Evolutionary conservation across 2,113 vertebrate genomes (phyloP).

Genomic region (Pangasianodon hypophthalmus): DNA sequence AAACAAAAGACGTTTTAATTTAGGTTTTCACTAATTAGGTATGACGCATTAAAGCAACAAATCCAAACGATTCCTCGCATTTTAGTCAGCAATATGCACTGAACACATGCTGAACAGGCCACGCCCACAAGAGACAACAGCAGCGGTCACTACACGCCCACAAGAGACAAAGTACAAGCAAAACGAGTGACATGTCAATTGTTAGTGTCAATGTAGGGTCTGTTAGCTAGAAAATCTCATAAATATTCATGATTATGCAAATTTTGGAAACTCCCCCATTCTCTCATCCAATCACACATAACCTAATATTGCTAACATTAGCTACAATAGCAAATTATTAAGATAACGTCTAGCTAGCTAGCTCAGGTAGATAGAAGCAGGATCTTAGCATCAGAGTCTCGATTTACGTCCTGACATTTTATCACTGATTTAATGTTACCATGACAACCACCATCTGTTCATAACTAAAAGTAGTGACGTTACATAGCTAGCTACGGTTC

Average conservation of each 20-base stretch:
- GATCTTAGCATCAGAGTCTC: not conserved
- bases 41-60: too few species aligned
- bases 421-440: not conserved
- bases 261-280: not conserved
- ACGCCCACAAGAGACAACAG: not conserved
- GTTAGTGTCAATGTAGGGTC: not conserved
- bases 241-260: not conserved
- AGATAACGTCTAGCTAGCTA: not conserved
- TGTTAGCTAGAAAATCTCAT: not conserved
- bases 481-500: not conserved
- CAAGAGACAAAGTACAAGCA: too few species aligned
- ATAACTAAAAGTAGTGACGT: not conserved
- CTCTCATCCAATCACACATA: not conserved
- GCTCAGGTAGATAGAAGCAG: not conserved
- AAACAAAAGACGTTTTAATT: too few species aligned
- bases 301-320: not conserved
- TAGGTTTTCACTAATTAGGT: too few species aligned
- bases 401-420: not conserved
- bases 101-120: too few species aligned
- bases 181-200: not conserved
- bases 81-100: too few species aligned
- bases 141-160: too few species aligned
- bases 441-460: not conserved
- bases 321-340: not conserved
- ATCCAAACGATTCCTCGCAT: too few species aligned